A percentile compares a stretch with the other conserved stretches of the same genome.
Evolutionary conservation across 2,113 vertebrate genomes (phyloP).

Genomic region (Trogon surrucura): DNA sequence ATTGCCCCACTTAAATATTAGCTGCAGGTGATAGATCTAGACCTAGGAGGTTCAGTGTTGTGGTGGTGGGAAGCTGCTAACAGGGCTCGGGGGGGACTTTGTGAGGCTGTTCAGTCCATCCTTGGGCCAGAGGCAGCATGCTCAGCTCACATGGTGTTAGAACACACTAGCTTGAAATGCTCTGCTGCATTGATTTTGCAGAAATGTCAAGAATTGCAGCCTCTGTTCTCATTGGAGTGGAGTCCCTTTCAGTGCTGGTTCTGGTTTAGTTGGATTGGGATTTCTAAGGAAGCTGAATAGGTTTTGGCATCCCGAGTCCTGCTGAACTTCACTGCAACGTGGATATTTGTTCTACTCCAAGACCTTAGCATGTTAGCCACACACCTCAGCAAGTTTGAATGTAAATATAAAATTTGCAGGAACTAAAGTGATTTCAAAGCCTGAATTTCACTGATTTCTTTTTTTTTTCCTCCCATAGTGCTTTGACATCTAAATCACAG

Average conservation of each 20-base stretch:
- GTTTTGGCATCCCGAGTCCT: not conserved
- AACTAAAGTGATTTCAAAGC: not conserved
- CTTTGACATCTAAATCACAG: not conserved
- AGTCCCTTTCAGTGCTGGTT: not conserved
- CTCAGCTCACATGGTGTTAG: fast-evolving
- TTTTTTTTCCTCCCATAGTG: not conserved
- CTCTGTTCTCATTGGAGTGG: fast-evolving
- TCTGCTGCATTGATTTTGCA: not conserved
- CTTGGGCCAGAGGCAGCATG: fast-evolving
- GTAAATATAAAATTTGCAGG: not conserved
- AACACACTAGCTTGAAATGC: fast-evolving
- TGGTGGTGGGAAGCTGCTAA: not conserved
- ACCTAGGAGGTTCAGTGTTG: not conserved
- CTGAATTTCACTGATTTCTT: not conserved
- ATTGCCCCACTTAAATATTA: not conserved
- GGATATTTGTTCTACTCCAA: not conserved
- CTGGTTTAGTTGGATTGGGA: fast-evolving
- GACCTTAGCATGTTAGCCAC: not conserved
- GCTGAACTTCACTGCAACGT: not conserved
- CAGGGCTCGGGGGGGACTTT: not conserved
- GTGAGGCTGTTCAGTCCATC: not conserved
- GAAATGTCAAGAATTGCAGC: not conserved
- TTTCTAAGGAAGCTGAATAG: not conserved
- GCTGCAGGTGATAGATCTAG: not conserved
- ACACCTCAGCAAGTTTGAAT: not conserved